Base-by-base conservation (phyloP, 2,797 vertebrate genomes). In the Gambelia wislizenii region DNA sequence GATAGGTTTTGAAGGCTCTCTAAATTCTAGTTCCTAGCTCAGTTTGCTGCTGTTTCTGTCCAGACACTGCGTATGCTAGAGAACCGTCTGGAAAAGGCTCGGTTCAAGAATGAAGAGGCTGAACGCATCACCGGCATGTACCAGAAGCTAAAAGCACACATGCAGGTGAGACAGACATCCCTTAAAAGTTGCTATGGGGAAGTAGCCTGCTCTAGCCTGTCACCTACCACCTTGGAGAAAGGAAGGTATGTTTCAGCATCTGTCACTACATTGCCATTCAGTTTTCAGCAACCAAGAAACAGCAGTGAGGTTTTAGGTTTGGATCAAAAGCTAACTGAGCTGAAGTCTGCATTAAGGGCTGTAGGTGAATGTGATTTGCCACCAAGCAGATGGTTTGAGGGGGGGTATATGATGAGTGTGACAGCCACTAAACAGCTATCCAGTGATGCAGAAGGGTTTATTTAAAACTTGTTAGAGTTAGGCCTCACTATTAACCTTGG, bases 81-180 rank as follows among this genome's bases (percentile, higher is more conserved):
- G 93, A 99, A 98, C 95, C 97, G 96, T 1, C 95, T 99, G 94
- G 98, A 98, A 92, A 98, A 99, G 93, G 96, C 97, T 2, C 97
- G 96, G 83, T 96, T 98, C 88, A 99, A 98, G 95, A 97, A 94
- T 12, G 96, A 97, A 42, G 98, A 98, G 92, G 98, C 98, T 0
- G 95, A 97, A 69, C 97, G 97, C 90, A 97, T 98, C 85, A 97
- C 94, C 61, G 91, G 47, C 12, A 96, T 97, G 85, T 98, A 98
- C 90, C 94, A 96, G 89, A 97, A 97, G 92, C 93, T 98, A 22
- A 98, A 98, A 94, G 93, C 94, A 77, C 97, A 98, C 74, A 95
- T 98, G 86, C 98, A 98, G 95, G 98, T 98, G 91, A 79, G 79
- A 39, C 10, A 14, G 1, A 2, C 16, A 47, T 2, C 6, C 0